Evolutionary conservation across 2,888 invertebrate species (phyloP), one percentile per base, ranked within the genome.

Genomic region (Scaptomyza polygonia): DNA sequence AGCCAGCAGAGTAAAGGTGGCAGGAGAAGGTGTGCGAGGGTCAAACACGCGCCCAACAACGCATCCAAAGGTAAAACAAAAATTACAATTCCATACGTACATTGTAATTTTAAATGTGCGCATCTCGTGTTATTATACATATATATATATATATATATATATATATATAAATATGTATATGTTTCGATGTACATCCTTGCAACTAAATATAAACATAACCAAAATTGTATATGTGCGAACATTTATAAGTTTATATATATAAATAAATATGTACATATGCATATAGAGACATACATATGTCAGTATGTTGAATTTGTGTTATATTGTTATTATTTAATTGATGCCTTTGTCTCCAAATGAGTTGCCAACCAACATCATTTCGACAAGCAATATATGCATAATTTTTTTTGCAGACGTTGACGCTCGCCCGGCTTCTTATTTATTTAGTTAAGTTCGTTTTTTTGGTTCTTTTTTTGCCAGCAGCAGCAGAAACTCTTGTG

Each of bases 181-280:
- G 47, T 47, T 7, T 47, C n/a, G 42, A 34, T 72, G 47, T 77
- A 51, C 62, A 76, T 76, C 76, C 76, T 76, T 76, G 75, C 75
- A 63, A 74, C 75, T 78, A 76, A 78, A 76, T 78, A 78, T 77
- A 78, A 69, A 73, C 74, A 25, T 5, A 25, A 25, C 25, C 25
- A 25, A 25, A 21, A 21, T 21, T 21, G 21, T 21, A 21, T 21
- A 4, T 21, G 21, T 21, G 21, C 4, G 21, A 4, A 21, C 21
- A 4, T 21, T 25, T 25, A 21, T 25, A 25, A 25, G 5, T 5
- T 5, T 25, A 5, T 25, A 25, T 25, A 25, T 25, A 25, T 25
- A 25, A 25, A 21, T 21, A 21, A 21, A 0, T 9, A 29, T 39
- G 16, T 48, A 14, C 43, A 29, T 48, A 21, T 11, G 25, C 25